Evolutionary conservation across 2,888 invertebrate species (phyloP), one percentile per base, ranked within the genome.

Genomic region (Elmis aenea): DNA sequence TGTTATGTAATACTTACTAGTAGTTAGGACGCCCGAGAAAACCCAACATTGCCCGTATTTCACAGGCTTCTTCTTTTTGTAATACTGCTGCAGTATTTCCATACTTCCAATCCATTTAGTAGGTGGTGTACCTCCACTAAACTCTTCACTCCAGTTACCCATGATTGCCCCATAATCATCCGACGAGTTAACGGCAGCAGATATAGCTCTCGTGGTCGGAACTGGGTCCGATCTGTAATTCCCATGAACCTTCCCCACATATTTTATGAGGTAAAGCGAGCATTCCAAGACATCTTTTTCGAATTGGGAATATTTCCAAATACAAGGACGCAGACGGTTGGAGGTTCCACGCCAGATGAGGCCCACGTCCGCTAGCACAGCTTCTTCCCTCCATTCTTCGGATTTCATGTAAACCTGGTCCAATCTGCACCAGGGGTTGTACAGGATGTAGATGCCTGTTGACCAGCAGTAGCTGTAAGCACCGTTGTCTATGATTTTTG

Each of bases 11-110:
- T 13, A 40, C 42, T 68, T 66, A 86, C 86, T 74, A 44, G 94
- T 88, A 0, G 90, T 85, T 28, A 92, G 67, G 11, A 94, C 86
- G 1, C 93, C 95, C 2, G 93, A 82, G 59, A 92, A 95, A 3
- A 93, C 90, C 92, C 93, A 95, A 60, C 95, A 95, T 56, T 95
- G 95, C 0, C 91, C 94, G 61, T 85, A 96, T 65, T 89, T 91
- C 0, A 95, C 90, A 0, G 93, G 86, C 51, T 83, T 85, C 58
- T 85, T 86, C 33, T 81, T 87, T 49, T 81, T 80, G 57, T 81
- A 83, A 67, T 82, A 95, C 58, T 86, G 77, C 61, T 91, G 88
- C 8, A 95, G 65, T 46, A 95, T 94, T 45, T 82, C 80, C 47
- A 83, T 75, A 18, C 91, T 92, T 1, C 93, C 93, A 12, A 87